These are phyloP conservation scores for Gymnoscelis rufifasciata DNA, from an alignment of 2,888 invertebrate genomes.

Conservation along the genomic window DNA sequence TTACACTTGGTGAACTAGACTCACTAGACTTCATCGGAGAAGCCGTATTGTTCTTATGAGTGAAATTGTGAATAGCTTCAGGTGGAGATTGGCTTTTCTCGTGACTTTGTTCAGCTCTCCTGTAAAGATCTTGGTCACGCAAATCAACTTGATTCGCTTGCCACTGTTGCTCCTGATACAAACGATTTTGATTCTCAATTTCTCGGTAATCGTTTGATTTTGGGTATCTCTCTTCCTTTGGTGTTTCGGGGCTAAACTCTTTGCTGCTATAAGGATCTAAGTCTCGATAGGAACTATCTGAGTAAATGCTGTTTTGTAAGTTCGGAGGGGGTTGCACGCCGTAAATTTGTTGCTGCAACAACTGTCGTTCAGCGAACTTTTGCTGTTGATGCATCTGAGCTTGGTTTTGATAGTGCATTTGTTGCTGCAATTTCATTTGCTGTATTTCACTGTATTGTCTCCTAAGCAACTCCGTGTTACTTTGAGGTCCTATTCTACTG, in stretches of 20 bases:
- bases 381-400: slow-evolving; percentile 82
- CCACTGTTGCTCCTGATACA: slow-evolving; percentile 65
- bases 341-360: slow-evolving; percentile 80
- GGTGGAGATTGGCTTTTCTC: slow-evolving; percentile 57
- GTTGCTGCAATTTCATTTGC: slow-evolving; percentile 82
- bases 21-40: slow-evolving; percentile 75
- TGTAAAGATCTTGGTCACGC: slow-evolving; percentile 57
- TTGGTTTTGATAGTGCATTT: slow-evolving; percentile 81
- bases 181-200: slow-evolving; percentile 58
- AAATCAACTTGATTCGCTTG: slow-evolving; percentile 56
- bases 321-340: slow-evolving; percentile 75
- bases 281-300: slow-evolving; percentile 69
- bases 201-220: slow-evolving; percentile 66
- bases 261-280: slow-evolving; percentile 69
- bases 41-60: slow-evolving; percentile 51
- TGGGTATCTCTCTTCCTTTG: slow-evolving; percentile 53
- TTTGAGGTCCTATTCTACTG: slow-evolving; percentile 73
- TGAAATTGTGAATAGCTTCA: slow-evolving; percentile 43
- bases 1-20: slow-evolving; percentile 67
- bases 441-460: slow-evolving; percentile 82
- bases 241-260: slow-evolving; percentile 65
- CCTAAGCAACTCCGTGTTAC: slow-evolving; percentile 80
- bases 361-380: slow-evolving; percentile 81
- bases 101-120: slow-evolving; percentile 55
- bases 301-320: slow-evolving; percentile 71